phyloP scores from a whole-genome alignment of 2,113 vertebrate species.

The Carassius carassius region DNA sequence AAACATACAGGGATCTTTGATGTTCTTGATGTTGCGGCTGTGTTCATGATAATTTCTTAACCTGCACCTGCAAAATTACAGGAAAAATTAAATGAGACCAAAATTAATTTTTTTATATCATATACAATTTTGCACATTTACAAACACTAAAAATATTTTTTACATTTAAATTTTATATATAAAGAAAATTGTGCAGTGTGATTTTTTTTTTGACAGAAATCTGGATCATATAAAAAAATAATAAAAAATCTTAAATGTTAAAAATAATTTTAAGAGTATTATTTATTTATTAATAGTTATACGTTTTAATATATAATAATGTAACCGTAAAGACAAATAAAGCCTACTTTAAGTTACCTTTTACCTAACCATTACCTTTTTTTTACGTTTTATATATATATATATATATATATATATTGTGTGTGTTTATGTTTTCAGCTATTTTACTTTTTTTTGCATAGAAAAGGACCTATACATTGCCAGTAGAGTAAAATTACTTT shows the following conservation, averaged over 20 bases:
- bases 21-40: slow-evolving; percentile 84
- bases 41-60: slow-evolving; percentile 85
- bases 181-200: background rate
- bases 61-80: slow-evolving; percentile 71
- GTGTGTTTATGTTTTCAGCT: too few relatives aligned
- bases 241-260: too few relatives aligned
- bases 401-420: too few relatives aligned
- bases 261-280: too few relatives aligned
- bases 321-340: background rate
- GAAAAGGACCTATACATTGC: too few relatives aligned
- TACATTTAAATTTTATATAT: background rate
- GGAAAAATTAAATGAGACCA: background rate
- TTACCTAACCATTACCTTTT: too few relatives aligned
- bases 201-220: background rate
- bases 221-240: too few relatives aligned
- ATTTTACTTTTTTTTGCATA: too few relatives aligned
- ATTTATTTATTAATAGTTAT: too few relatives aligned
- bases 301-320: background rate
- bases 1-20: slow-evolving; percentile 86
- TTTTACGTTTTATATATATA: too few relatives aligned
- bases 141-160: background rate
- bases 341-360: background rate
- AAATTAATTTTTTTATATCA: background rate
- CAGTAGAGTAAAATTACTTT: too few relatives aligned
- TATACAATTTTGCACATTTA: background rate